Percentiles rank a stretch among this genome's conserved stretches.
Evolutionary conservation across 2,797 vertebrate species (phyloP).

Genomic region (Danio albolineatus): DNA sequence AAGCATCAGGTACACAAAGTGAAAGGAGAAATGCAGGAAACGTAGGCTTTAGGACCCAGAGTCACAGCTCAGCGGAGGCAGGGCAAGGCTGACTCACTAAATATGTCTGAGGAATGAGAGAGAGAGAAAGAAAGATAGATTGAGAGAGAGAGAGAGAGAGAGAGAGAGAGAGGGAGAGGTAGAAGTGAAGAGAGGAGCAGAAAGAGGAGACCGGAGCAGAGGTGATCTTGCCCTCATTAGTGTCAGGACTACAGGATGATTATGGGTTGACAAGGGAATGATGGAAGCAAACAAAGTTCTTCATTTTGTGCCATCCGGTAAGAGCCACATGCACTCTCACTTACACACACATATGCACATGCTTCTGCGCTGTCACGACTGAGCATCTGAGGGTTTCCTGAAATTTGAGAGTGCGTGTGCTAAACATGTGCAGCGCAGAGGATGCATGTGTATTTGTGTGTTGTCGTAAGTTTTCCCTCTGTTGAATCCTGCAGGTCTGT

Average conservation of each 20-base stretch:
- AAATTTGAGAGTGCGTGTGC: slow-evolving; percentile 74
- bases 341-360: slow-evolving; percentile 38
- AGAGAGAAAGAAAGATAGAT: slow-evolving; percentile 39
- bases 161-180: slow-evolving; percentile 62
- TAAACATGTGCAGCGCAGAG: slow-evolving; percentile 70
- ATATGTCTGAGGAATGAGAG: slow-evolving; percentile 74
- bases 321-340: slow-evolving; percentile 69
- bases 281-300: slow-evolving; percentile 88
- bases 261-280: slow-evolving; percentile 83
- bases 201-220: slow-evolving; percentile 64
- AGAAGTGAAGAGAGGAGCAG: slow-evolving; percentile 68
- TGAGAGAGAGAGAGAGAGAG: slow-evolving; percentile 41
- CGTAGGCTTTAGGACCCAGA: slow-evolving; percentile 82
- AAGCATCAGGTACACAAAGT: slow-evolving; percentile 32
- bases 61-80: slow-evolving; percentile 63
- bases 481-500: slow-evolving; percentile 62
- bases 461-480: slow-evolving; percentile 60
- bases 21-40: slow-evolving; percentile 4
- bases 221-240: slow-evolving; percentile 82
- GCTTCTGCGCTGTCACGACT: slow-evolving; percentile 53
- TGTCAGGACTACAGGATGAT: slow-evolving; percentile 81
- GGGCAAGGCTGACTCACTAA: slow-evolving; percentile 85
- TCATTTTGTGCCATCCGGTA: slow-evolving; percentile 85
- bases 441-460: slow-evolving; percentile 52
- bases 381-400: slow-evolving; percentile 76